Evolutionary conservation across 2,888 invertebrate species (phyloP), one percentile per base, ranked within the genome.

Genomic region (Yponomeuta malinellus): DNA sequence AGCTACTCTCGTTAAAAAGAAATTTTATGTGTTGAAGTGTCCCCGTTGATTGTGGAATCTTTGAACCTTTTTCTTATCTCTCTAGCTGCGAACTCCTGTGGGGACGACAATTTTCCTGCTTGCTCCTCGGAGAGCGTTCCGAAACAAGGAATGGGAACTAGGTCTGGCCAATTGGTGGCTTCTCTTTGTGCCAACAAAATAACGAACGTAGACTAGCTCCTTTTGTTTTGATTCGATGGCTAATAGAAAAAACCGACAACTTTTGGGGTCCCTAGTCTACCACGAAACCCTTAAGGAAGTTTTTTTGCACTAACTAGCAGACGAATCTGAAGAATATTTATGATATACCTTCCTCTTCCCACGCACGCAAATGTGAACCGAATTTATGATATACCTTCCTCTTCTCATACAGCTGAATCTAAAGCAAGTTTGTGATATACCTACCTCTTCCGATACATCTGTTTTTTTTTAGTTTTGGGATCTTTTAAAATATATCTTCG

Each of bases 101-200:
- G 73, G 77, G 69, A 72, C 74, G 73, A 70, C 76, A 75, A 77
- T 78, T 77, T 76, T 74, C 74, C 72, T 76, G 74, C 73, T 74
- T 75, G 72, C 72, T 31, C 73, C 52, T 59, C 52, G 52, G 52
- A 15, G 52, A 59, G 52, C 15, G 52, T 73, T 75, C 74, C 73
- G 71, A 74, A 75, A 73, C 72, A 67, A 37, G 67, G 33, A 15
- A 23, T 23, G 10, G 43, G 67, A 37, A 68, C 29, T 65, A 64
- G 66, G 33, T 33, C 15, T 37, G 67, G n/a, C 15, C 67, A 37
- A 67, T 67, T 67, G 67, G 3, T 67, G 67, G 9, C n/a, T 67
- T 67, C 33, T 67, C 33, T 67, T 67, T 67, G 43, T n/a, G 67
- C 37, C 37, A 37, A 43, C 37, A n/a, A 43, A 59, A 37, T 43